Conservation (phyloP, 2,888 invertebrate genomes). For the Polymixis lichenea region DNA sequence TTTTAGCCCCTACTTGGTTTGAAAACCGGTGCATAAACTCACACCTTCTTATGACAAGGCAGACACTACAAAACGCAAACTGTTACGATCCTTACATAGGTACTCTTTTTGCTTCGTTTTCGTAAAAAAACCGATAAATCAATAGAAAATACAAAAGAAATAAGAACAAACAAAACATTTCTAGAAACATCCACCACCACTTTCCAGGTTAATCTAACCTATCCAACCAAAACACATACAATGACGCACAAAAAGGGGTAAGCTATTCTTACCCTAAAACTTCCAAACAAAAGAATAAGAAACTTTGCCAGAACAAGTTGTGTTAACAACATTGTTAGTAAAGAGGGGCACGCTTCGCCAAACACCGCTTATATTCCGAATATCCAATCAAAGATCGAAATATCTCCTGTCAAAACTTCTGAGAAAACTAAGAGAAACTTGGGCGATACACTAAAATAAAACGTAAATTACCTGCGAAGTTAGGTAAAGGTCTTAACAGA, state of each 20-base stretch:
- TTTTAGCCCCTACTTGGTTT: no score
- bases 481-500: background rate
- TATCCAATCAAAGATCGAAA: conserved; percentile 53
- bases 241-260: conserved; percentile 34
- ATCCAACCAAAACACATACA: conserved; percentile 19
- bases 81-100: no score
- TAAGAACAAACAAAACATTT: background rate
- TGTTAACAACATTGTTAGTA: conserved; percentile 40
- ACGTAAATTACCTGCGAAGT: conserved; percentile 51
- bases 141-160: background rate
- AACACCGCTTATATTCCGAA: conserved; percentile 42
- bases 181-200: background rate
- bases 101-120: no score
- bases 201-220: background rate
- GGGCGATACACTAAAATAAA: conserved; percentile 57
- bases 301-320: conserved; percentile 37
- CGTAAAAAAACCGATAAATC: background rate
- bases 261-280: conserved; percentile 32
- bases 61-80: no score
- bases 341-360: conserved; percentile 20
- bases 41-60: no score
- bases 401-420: conserved; percentile 43
- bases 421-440: conserved; percentile 53
- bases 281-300: conserved; percentile 28
- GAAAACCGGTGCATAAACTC: no score